A percentile compares a stretch with the other conserved stretches of the same genome.
Evolutionary conservation across 2,888 invertebrate genomes (phyloP).

Genomic region (Noctua janthina): DNA sequence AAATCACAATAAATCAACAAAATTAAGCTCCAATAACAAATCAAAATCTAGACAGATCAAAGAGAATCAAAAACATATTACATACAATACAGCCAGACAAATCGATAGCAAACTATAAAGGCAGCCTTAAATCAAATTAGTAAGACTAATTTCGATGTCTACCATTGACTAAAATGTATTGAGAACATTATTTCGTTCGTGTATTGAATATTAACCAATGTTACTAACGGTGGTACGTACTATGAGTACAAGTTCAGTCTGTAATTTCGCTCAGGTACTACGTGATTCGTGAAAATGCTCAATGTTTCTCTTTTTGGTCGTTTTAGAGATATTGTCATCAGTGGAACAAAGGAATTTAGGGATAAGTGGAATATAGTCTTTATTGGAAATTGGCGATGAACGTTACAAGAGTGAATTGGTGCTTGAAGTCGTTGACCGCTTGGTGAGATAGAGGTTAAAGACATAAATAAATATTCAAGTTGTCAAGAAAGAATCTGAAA

Average conservation of each 20-base stretch:
- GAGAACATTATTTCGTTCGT: slow-evolving; percentile 56
- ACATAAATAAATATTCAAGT: not conserved
- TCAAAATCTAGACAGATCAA: slow-evolving; percentile 1
- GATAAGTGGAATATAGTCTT: not conserved
- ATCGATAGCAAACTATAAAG: slow-evolving; percentile 46
- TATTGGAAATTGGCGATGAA: not conserved
- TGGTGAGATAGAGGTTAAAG: not conserved
- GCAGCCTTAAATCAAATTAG: slow-evolving; percentile 60
- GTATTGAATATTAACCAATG: slow-evolving; percentile 57
- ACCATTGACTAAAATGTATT: slow-evolving; percentile 55
- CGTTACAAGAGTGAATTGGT: not conserved
- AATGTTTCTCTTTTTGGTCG: slow-evolving; percentile 16
- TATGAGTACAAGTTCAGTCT: slow-evolving; percentile 25
- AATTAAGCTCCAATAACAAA: slow-evolving; percentile 12
- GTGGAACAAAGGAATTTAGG: slow-evolving; percentile 10
- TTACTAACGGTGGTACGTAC: not conserved
- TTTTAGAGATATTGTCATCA: not conserved
- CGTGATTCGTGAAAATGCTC: slow-evolving; percentile 44
- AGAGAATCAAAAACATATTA: slow-evolving; percentile 17
- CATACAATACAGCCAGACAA: slow-evolving; percentile 28
- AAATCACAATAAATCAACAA: not conserved
- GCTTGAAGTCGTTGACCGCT: not conserved
- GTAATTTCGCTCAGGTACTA: slow-evolving; percentile 39
- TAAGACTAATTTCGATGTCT: slow-evolving; percentile 58
- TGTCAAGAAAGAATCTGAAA: not conserved